Evolutionary conservation across 2,113 vertebrate species (phyloP).

Genomic region (Gulo gulo): DNA sequence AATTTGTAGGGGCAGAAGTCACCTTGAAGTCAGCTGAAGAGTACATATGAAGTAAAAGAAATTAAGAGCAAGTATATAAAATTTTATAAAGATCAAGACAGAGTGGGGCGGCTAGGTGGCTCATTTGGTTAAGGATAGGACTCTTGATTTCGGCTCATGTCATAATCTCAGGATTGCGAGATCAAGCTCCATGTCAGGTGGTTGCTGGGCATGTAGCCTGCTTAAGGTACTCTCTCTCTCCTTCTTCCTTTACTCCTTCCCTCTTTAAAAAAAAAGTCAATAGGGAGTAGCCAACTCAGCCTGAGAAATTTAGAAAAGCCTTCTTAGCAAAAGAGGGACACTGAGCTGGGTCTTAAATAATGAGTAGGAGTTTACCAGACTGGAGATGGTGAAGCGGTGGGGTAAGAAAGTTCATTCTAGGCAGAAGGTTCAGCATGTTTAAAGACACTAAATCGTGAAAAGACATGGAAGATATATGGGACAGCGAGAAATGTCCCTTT

Average conservation of each 20-base stretch:
- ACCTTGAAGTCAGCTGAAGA: not conserved
- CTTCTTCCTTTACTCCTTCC: not conserved
- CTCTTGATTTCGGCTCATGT: not conserved
- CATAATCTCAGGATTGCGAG: not conserved
- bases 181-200: not conserved
- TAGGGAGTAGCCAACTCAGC: not conserved
- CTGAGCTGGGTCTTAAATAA: not conserved
- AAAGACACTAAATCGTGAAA: not conserved
- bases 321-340: not conserved
- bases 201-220: not conserved
- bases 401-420: not conserved
- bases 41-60: not conserved
- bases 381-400: not conserved
- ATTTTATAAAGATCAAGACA: not conserved
- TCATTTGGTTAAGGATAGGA: not conserved
- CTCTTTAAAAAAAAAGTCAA: not conserved
- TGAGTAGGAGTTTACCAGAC: not conserved
- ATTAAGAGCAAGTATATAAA: not conserved
- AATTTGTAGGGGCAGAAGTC: not conserved
- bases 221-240: not conserved
- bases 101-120: not conserved
- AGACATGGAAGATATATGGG: not conserved
- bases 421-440: not conserved
- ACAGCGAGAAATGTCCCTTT: conserved; percentile 11
- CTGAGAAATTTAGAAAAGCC: not conserved